Evolutionary conservation across 2,113 vertebrate genomes (phyloP).

Genomic region (Hippocampus guttulatus): DNA sequence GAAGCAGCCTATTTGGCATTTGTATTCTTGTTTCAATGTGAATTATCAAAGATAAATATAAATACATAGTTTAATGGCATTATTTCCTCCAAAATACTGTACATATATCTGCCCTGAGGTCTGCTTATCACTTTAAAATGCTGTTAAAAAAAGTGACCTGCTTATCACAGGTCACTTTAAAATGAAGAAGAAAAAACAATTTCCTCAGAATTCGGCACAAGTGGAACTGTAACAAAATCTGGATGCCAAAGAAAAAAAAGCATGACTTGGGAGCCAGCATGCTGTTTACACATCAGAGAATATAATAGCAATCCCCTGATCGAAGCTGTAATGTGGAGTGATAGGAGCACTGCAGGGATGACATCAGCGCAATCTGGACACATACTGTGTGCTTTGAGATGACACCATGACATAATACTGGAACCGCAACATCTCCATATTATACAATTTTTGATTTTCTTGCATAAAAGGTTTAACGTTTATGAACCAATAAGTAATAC

Average conservation of each 20-base stretch:
- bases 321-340: not conserved
- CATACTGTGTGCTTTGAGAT: not conserved
- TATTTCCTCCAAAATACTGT: not conserved
- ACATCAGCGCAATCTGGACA: no score
- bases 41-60: no score
- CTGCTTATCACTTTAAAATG: no score
- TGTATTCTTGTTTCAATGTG: not conserved
- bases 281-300: not conserved
- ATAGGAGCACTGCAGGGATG: no score
- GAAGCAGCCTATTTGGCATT: constrained; percentile 2
- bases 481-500: no score
- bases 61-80: no score
- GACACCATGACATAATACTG: not conserved
- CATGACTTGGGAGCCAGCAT: no score
- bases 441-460: not conserved
- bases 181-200: not conserved
- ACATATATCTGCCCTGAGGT: not conserved
- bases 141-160: no score
- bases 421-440: not conserved
- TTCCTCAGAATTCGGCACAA: not conserved
- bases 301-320: not conserved
- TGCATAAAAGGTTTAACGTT: not conserved
- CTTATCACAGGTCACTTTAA: no score
- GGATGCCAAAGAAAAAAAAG: not conserved
- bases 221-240: not conserved